A percentile compares a stretch with the other conserved stretches of the same genome.
These are phyloP conservation scores for Tiliacea aurago DNA, from an alignment of 2,888 invertebrate species.

Conservation along the genomic window DNA sequence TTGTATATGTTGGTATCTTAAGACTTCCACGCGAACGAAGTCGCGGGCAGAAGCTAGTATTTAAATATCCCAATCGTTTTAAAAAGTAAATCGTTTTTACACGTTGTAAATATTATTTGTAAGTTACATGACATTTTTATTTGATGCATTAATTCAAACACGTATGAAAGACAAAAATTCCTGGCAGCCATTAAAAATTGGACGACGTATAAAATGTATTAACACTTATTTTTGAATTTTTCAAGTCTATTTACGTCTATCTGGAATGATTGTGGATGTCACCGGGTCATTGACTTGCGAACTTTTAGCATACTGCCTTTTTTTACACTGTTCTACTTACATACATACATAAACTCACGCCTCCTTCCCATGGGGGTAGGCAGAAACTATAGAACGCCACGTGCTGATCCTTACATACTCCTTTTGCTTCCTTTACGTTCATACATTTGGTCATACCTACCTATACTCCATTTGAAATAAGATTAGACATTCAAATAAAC, in stretches of 20 bases:
- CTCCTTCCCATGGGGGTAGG: no score
- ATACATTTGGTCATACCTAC: no score
- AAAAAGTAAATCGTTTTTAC: conserved; percentile 5
- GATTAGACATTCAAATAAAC: no score
- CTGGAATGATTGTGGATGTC: conserved; percentile 23
- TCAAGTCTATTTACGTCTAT: conserved; percentile 28
- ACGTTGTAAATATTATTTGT: conserved; percentile 4
- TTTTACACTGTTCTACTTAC: background rate
- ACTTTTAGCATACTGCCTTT: background rate
- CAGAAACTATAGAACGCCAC: no score
- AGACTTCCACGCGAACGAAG: no score
- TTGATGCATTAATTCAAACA: conserved; percentile 27
- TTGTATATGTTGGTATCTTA: no score
- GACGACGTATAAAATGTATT: conserved; percentile 20
- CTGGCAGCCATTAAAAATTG: conserved; percentile 20
- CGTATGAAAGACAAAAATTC: conserved; percentile 19
- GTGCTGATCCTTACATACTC: no score
- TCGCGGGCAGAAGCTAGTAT: no score
- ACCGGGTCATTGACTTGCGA: conserved; percentile 20
- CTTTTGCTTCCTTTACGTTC: no score
- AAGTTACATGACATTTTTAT: conserved; percentile 7
- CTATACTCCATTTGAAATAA: no score
- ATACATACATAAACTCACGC: no score
- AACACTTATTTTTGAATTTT: conserved; percentile 11
- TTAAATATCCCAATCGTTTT: background rate